Conservation (phyloP, 2,797 vertebrate genomes). For the Chelonia mydas region DNA sequence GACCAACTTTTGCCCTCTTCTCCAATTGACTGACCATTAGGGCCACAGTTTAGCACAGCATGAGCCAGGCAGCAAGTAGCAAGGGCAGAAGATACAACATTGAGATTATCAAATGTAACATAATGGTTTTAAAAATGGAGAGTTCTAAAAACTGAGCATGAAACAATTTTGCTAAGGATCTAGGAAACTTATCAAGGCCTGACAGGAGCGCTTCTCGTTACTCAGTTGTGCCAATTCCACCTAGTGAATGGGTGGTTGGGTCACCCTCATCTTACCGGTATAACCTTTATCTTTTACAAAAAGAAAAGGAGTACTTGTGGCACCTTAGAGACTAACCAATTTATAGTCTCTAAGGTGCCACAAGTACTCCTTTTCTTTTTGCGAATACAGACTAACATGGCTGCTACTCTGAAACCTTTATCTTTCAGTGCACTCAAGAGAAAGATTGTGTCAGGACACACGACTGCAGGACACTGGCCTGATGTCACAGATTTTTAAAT, state of each 20-base stretch:
- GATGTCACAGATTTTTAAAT: background rate
- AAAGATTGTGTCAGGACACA: background rate
- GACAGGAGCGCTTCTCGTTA: background rate
- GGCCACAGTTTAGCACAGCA: constrained; percentile 9
- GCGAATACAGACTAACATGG: no score
- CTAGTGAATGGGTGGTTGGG: background rate
- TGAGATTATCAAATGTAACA: background rate
- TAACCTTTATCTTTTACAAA: background rate
- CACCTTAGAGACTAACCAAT: no score
- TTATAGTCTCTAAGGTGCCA: no score
- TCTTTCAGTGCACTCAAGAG: background rate
- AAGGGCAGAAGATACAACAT: constrained; percentile 3
- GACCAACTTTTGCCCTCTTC: constrained; percentile 59
- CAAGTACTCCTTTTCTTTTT: no score
- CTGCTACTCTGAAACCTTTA: background rate
- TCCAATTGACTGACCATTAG: constrained; percentile 31
- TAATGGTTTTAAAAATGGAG: background rate
- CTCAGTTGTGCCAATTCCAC: background rate
- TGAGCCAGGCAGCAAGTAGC: constrained; percentile 54
- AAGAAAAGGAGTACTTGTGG: no score
- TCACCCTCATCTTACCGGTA: background rate
- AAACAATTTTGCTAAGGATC: background rate
- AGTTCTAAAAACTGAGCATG: background rate
- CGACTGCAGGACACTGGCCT: background rate
- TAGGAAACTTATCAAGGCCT: background rate